Percentiles rank a stretch among this genome's conserved stretches.
These are phyloP conservation scores for Myopa testacea DNA, from an alignment of 2,888 invertebrate species.

Conservation along the genomic window DNA sequence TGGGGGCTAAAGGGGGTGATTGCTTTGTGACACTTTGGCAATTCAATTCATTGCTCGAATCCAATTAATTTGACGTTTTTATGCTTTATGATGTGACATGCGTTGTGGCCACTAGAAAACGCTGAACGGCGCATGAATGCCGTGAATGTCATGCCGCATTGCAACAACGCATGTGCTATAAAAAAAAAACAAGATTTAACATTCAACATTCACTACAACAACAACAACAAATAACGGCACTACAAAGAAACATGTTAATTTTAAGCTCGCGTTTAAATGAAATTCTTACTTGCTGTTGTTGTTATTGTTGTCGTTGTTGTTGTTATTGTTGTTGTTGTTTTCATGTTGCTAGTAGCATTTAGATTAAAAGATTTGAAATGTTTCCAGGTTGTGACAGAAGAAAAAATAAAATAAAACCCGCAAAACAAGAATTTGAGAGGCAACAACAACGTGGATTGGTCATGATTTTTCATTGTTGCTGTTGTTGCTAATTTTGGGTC, in stretches of 20 bases:
- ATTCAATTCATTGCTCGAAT: conserved; percentile 50
- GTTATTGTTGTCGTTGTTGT: conserved; percentile 1
- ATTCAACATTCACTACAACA: not conserved
- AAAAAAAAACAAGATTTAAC: not conserved
- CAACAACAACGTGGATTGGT: too few species aligned
- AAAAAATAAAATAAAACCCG: too few species aligned
- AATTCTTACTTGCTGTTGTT: conserved; percentile 40
- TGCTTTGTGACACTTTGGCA: not conserved
- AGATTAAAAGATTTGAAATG: too few species aligned
- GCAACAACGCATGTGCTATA: conserved; percentile 9
- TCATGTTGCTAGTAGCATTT: not conserved
- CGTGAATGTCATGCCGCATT: not conserved
- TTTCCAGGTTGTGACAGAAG: too few species aligned
- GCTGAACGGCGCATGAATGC: not conserved
- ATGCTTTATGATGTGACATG: conserved; percentile 48
- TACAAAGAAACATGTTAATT: conserved; percentile 20
- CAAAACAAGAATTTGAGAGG: too few species aligned
- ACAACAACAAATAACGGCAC: conserved; percentile 5
- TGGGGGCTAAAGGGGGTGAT: not conserved
- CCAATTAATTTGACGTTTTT: conserved; percentile 49
- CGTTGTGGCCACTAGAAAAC: not conserved
- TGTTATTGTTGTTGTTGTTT: not conserved
- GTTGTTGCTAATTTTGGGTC: too few species aligned
- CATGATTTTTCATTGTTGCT: too few species aligned
- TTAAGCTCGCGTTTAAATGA: conserved; percentile 27